Evolutionary conservation across 2,888 invertebrate species (phyloP).

Genomic region (Iphiclides podalirius): DNA sequence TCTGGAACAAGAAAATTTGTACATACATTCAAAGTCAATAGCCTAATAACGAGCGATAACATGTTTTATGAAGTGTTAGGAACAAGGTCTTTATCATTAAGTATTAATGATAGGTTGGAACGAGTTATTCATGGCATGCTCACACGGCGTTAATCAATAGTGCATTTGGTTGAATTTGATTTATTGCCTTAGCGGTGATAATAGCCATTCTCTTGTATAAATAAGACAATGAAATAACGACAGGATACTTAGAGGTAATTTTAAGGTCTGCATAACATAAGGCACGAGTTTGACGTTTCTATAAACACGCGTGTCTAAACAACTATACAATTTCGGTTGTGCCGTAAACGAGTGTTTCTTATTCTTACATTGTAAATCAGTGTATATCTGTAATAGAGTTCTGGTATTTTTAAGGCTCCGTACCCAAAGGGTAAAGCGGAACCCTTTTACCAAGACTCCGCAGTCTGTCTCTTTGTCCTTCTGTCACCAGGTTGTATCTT

Average conservation of each 20-base stretch:
- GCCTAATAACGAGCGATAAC: conserved; percentile 25
- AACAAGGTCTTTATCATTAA: conserved; percentile 27
- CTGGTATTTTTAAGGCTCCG: too few species aligned
- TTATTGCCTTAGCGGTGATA: conserved; percentile 23
- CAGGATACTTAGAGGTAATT: neutral
- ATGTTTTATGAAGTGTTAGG: conserved; percentile 26
- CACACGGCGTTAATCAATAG: conserved; percentile 27
- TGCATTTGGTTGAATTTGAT: conserved; percentile 28
- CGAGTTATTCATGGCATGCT: conserved; percentile 22
- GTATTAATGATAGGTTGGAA: conserved; percentile 25
- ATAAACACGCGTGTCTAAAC: too few species aligned
- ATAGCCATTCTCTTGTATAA: conserved; percentile 25
- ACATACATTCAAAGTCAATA: conserved; percentile 19
- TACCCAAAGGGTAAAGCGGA: too few species aligned
- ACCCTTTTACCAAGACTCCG: too few species aligned
- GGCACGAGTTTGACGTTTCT: too few species aligned
- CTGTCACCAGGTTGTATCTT: too few species aligned
- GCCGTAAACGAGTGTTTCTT: too few species aligned
- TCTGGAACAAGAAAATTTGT: conserved; percentile 18
- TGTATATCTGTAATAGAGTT: too few species aligned
- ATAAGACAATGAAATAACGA: conserved; percentile 6
- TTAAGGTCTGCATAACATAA: too few species aligned
- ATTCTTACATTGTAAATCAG: too few species aligned
- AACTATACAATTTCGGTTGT: too few species aligned
- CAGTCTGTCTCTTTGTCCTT: too few species aligned